Evolutionary conservation across 2,797 vertebrate species (phyloP).

Genomic region (Dallia pectoralis): DNA sequence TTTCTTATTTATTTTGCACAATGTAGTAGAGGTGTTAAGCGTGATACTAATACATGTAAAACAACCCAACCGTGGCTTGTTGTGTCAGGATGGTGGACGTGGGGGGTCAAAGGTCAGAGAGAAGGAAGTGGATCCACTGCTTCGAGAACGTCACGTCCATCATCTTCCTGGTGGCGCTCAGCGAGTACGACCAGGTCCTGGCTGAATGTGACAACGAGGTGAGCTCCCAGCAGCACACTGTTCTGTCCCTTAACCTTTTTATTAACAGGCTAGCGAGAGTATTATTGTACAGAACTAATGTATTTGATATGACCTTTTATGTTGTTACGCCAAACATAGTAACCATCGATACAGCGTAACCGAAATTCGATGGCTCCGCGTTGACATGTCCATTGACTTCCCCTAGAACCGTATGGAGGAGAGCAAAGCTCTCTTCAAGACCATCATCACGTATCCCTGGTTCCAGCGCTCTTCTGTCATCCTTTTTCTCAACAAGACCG

Average conservation of each 20-base stretch:
- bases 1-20: too few relatives aligned
- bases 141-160: slow-evolving; percentile 94
- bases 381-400: neutral
- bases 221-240: slow-evolving; percentile 11
- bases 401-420: slow-evolving; percentile 90
- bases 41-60: too few relatives aligned
- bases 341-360: neutral
- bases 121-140: slow-evolving; percentile 94
- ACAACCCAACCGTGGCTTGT: neutral
- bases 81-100: slow-evolving; percentile 87
- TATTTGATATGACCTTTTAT: neutral
- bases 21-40: too few relatives aligned
- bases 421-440: slow-evolving; percentile 91
- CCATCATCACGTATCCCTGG: slow-evolving; percentile 90
- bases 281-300: too few relatives aligned
- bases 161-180: slow-evolving; percentile 91
- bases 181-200: slow-evolving; percentile 91
- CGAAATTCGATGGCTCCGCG: neutral
- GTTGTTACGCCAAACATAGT: neutral
- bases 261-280: neutral
- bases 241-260: neutral
- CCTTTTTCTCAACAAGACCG: slow-evolving; percentile 91
- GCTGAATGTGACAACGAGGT: slow-evolving; percentile 90
- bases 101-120: slow-evolving; percentile 89
- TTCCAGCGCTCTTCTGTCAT: slow-evolving; percentile 89